A percentile compares a stretch with the other conserved stretches of the same genome.
phyloP scores from a whole-genome alignment of 2,888 invertebrate genomes.

The Hoplodrina ambigua region DNA sequence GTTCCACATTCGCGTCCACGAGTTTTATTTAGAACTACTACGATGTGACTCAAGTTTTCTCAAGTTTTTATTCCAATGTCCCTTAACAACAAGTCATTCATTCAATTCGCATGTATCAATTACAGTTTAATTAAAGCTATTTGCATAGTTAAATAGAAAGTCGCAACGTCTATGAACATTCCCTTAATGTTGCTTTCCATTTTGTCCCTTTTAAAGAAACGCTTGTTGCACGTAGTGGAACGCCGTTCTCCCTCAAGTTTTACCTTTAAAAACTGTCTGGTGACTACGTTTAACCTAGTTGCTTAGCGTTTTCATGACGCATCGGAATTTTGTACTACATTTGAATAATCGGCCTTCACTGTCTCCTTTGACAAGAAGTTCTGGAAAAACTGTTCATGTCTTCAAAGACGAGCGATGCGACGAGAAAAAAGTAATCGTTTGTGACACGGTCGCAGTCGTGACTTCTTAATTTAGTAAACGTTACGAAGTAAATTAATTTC shows the following conservation, averaged over 20 bases:
- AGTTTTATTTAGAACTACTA: constrained; percentile 56
- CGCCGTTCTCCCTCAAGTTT: constrained; percentile 71
- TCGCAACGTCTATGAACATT: constrained; percentile 38
- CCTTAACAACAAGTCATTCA: constrained; percentile 14
- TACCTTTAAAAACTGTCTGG: constrained; percentile 74
- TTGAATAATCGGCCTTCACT: constrained; percentile 79
- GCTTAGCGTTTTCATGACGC: constrained; percentile 78
- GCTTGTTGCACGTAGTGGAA: constrained; percentile 72
- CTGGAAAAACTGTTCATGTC: constrained; percentile 72
- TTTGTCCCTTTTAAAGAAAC: constrained; percentile 71
- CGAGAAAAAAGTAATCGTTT: constrained; percentile 62
- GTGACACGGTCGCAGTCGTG: constrained; percentile 61
- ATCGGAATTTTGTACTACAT: constrained; percentile 83
- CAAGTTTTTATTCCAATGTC: constrained; percentile 42
- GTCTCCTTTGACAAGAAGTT: constrained; percentile 75
- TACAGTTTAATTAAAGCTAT: constrained; percentile 59
- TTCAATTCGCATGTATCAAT: constrained; percentile 49
- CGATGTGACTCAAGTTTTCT: constrained; percentile 27
- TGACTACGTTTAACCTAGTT: constrained; percentile 82
- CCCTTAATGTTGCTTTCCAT: constrained; percentile 77
- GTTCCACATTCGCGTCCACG: constrained; percentile 54
- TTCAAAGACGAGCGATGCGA: constrained; percentile 45
- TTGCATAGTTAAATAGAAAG: constrained; percentile 65
- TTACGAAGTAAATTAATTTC: constrained; percentile 55
- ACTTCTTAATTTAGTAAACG: constrained; percentile 59